Base-by-base conservation (phyloP, 1,140 invertebrate genomes). In the Anastrepha ludens region DNA sequence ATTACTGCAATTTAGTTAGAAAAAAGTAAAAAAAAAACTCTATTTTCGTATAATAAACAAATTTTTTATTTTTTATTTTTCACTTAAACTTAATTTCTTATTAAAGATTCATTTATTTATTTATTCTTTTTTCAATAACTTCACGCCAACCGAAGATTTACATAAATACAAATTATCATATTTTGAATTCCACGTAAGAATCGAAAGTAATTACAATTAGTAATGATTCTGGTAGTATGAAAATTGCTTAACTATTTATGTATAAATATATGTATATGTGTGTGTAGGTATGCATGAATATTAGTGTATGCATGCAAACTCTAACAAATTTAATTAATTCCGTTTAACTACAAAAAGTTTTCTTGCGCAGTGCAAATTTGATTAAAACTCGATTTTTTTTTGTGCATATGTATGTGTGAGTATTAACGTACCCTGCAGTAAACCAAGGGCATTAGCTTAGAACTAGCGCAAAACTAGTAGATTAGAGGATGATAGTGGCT, bases 291-390 rank as follows among this genome's bases (percentile, higher is more conserved):
- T 62, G 60, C 15, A 9, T 29, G 74, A 81, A 9, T 81, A 81
- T 55, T 81, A 55, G 20, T 74, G 41, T 74, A 6, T 81, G 47
- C 17, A 8, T 81, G n/a, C 29, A 20, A 55, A 81, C n/a, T 9
- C 20, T 29, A 81, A 81, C 74, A 81, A 81, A 81, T 81, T 81
- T 81, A 81, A 81, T 81, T 81, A 81, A 81, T 81, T 81, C 47
- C 13, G 47, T 81, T 81, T 81, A 81, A 81, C 74, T 81, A 81
- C 74, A 81, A 81, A 81, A 58, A 81, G 74, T 81, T 17, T 81
- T 81, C 74, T 81, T 74, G 44, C 47, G 44, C 9, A 41, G 74
- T 81, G 74, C 55, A 55, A 55, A 81, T 81, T 81, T 81, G 47
- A 81, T 81, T 81, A 81, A 11, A 44, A 81, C 74, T 20, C 47